Percentiles rank a stretch among this genome's conserved stretches.
These are phyloP conservation scores for Onychostoma macrolepis DNA, from an alignment of 2,113 vertebrate genomes.

Conservation along the genomic window DNA sequence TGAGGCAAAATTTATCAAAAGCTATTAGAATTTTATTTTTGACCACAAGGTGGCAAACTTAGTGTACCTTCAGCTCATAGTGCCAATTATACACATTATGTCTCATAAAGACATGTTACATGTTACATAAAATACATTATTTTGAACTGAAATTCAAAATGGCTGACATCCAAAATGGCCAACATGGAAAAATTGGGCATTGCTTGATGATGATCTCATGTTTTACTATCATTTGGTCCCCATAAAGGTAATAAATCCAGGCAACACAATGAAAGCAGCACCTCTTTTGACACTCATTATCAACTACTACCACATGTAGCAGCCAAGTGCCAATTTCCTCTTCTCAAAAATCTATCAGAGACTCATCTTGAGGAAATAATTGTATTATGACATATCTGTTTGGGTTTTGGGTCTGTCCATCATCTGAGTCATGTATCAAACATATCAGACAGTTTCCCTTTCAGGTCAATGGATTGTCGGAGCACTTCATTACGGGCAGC, in stretches of 20 bases:
- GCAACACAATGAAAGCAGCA: neutral
- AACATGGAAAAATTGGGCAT: neutral
- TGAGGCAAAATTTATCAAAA: neutral
- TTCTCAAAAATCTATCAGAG: neutral
- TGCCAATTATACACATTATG: neutral
- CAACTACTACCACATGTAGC: neutral
- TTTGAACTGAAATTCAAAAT: neutral
- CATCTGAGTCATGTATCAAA: conserved; percentile 32
- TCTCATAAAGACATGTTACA: neutral
- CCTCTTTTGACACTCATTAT: neutral
- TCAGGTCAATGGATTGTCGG: conserved; percentile 43
- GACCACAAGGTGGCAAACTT: neutral
- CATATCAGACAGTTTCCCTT: conserved; percentile 24
- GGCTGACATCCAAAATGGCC: neutral
- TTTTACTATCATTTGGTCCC: neutral
- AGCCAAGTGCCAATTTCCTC: neutral
- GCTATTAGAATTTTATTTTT: neutral
- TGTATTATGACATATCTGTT: conserved; percentile 22
- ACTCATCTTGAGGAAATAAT: neutral
- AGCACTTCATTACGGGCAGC: conserved; percentile 26
- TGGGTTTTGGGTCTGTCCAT: conserved; percentile 25
- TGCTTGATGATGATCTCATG: neutral
- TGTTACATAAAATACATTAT: neutral
- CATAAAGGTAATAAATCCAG: neutral
- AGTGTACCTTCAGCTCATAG: neutral